Evolutionary conservation across 2,113 vertebrate genomes (phyloP).

Genomic region (Burhinus bistriatus): DNA sequence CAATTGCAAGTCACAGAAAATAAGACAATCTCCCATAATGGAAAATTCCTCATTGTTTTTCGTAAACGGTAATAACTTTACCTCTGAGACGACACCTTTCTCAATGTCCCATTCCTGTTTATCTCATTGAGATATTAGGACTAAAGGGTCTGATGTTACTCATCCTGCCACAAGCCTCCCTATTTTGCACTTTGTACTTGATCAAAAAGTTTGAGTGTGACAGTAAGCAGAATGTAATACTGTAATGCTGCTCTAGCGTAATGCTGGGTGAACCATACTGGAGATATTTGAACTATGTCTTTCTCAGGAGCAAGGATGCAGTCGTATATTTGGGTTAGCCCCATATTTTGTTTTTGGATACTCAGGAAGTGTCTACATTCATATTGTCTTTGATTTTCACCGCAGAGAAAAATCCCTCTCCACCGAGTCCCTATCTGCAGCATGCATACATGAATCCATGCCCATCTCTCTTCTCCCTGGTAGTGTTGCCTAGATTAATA

Average conservation of each 20-base stretch:
- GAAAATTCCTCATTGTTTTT: not conserved
- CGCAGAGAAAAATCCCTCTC: not conserved
- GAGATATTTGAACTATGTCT: not conserved
- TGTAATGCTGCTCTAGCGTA: not conserved
- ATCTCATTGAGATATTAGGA: not conserved
- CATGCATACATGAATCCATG: not conserved
- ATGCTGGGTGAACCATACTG: not conserved
- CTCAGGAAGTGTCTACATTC: not conserved
- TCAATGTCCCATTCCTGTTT: not conserved
- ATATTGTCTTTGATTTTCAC: not conserved
- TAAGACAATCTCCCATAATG: not conserved
- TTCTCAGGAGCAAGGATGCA: not conserved
- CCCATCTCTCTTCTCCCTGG: not conserved
- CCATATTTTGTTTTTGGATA: not conserved
- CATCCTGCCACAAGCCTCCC: not conserved
- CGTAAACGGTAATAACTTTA: not conserved
- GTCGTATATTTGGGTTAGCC: not conserved
- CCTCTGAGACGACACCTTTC: not conserved
- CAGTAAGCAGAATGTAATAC: not conserved
- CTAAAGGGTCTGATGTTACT: not conserved
- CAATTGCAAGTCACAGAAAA: not conserved
- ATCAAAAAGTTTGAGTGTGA: not conserved
- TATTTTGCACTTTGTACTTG: not conserved
- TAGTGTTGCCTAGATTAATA: not conserved
- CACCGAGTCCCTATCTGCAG: not conserved